Conservation (phyloP, 2,888 invertebrate genomes). For the Lasioglossum calceatum region DNA sequence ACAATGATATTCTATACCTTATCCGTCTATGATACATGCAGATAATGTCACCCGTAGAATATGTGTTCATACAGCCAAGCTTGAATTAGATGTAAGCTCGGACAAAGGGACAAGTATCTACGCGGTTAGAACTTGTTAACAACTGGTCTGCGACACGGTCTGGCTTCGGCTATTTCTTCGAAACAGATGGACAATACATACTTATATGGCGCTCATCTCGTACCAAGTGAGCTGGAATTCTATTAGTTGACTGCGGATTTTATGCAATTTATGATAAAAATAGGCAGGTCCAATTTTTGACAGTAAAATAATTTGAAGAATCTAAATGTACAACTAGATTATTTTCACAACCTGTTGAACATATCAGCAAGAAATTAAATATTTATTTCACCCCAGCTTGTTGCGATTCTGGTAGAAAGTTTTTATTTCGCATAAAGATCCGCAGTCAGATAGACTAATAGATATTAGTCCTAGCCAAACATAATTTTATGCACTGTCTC, state of each 20-base stretch:
- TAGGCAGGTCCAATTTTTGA: too few species aligned
- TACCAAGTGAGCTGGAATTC: not conserved
- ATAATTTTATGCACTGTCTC: too few species aligned
- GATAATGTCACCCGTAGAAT: constrained; percentile 29
- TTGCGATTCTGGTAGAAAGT: too few species aligned
- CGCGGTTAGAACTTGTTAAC: not conserved
- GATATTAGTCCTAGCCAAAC: too few species aligned
- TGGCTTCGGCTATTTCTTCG: not conserved
- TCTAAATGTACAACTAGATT: too few species aligned
- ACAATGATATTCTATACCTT: constrained; percentile 41
- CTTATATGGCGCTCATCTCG: not conserved
- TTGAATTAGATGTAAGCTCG: constrained; percentile 3
- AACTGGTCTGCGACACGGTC: not conserved
- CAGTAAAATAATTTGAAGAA: too few species aligned
- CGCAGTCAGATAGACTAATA: too few species aligned
- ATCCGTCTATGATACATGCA: constrained; percentile 28
- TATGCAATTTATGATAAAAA: too few species aligned
- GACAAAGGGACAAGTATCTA: constrained; percentile 16
- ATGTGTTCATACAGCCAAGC: constrained; percentile 39
- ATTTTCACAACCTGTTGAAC: too few species aligned
- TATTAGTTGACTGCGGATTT: not conserved
- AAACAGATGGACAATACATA: not conserved
- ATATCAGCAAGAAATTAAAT: too few species aligned
- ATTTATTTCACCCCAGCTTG: too few species aligned
- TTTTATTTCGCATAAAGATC: too few species aligned